Conservation (phyloP, 2,797 vertebrate species). For the Phoebastria nigripes region DNA sequence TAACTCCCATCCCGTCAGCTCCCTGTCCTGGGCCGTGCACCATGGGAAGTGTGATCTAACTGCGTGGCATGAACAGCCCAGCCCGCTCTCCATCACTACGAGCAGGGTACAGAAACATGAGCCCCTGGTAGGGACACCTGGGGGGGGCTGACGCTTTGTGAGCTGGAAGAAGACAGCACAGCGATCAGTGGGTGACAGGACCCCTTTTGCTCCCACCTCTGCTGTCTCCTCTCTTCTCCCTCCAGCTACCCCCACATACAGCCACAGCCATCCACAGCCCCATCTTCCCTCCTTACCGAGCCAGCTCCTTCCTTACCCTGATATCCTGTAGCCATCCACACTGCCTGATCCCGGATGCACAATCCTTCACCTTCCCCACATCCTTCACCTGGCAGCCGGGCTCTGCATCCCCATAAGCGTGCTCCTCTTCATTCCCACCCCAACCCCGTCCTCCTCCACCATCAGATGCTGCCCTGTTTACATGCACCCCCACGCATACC, state of each 20-base stretch:
- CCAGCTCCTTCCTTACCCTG: background rate
- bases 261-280: background rate
- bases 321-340: background rate
- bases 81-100: background rate
- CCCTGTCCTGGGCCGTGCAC: background rate
- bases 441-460: background rate
- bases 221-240: background rate
- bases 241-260: fast-evolving
- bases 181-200: background rate
- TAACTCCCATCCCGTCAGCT: background rate
- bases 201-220: background rate
- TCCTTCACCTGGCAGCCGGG: background rate
- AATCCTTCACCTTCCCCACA: background rate
- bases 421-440: background rate
- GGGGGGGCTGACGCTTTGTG: background rate
- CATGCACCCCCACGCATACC: fast-evolving
- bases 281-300: background rate
- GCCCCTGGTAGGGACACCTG: background rate
- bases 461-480: background rate
- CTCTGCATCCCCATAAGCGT: background rate
- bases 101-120: background rate
- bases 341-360: background rate
- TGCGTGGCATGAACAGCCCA: fast-evolving
- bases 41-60: background rate
- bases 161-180: background rate